Evolutionary conservation across 1,140 invertebrate species (phyloP), one percentile per base, ranked within the genome.

Genomic region (Drosophila eugracilis): DNA sequence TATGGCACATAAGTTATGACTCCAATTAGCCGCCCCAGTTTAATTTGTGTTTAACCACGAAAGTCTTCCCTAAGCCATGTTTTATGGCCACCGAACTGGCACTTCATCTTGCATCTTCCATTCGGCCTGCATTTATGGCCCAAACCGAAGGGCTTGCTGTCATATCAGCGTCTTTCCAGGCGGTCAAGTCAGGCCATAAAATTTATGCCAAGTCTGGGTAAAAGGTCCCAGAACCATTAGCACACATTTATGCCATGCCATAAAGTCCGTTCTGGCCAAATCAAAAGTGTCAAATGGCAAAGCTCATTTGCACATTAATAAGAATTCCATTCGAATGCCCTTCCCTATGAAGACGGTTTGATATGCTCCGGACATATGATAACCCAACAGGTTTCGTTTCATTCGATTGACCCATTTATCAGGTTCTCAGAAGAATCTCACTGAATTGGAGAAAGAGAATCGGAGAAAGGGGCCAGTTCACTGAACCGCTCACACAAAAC

Each of bases 231-330:
- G 5, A 30, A 7, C 70, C 75, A 85, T 85, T 84, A 84, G 63
- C 74, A 59, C 42, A 57, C 57, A 74, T 74, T 75, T 65, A 52
- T 39, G 72, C 14, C 48, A 10, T 12, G 49, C 79, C 74, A 72
- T 77, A 62, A 80, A 84, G 57, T 55, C 59, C 63, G 28, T 53
- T 67, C 49, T 55, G 69, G 58, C 42, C 81, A 76, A 76, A 74
- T 76, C 80, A 77, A 86, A 86, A 73, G 81, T 86, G 80, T 86
- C 80, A 85, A 75, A 53, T 60, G 70, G 58, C 32, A 70, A 39
- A 30, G 45, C 74, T 78, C 78, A 75, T 88, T 89, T 83, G 78
- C 83, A 86, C 83, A 75, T 88, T 88, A 78, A 86, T 88, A 78
- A 83, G 78, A 59, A 69, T 63, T 76, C 83, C 78, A 88, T 88